A percentile compares a stretch with the other conserved stretches of the same genome.
Conservation (phyloP, 2,888 invertebrate species). For the Xylota sylvarum region DNA sequence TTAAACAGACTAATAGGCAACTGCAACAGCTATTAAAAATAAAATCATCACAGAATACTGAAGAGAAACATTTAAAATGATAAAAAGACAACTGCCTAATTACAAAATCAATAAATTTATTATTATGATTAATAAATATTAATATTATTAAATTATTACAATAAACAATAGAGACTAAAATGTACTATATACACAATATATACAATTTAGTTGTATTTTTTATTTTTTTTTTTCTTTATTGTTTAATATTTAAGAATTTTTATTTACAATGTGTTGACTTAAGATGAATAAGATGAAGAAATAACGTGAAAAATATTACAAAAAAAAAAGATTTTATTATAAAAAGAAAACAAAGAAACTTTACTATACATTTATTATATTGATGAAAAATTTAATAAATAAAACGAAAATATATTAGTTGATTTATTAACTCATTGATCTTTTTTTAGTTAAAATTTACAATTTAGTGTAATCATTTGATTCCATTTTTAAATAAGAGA, state of each 20-base stretch:
- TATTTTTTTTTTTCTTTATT: conserved; percentile 33
- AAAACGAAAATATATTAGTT: conserved; percentile 70
- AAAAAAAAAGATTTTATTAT: conserved; percentile 51
- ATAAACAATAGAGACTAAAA: conserved; percentile 68
- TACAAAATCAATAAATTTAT: conserved; percentile 48
- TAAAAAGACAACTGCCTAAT: conserved; percentile 48
- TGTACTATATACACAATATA: conserved; percentile 68
- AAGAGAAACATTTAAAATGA: conserved; percentile 12
- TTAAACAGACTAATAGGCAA: conserved; percentile 45
- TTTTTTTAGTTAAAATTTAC: not conserved
- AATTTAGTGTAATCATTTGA: too few species aligned
- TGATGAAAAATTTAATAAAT: conserved; percentile 64
- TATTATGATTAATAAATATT: conserved; percentile 44
- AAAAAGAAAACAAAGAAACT: conserved; percentile 42
- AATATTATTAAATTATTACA: conserved; percentile 58
- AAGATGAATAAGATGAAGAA: conserved; percentile 42
- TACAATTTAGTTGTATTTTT: conserved; percentile 57
- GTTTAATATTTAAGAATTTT: conserved; percentile 51
- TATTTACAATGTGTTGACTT: conserved; percentile 64
- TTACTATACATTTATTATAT: conserved; percentile 76
- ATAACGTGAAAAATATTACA: conserved; percentile 42
- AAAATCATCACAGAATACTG: conserved; percentile 26
- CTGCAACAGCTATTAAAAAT: conserved; percentile 30
- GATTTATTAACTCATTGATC: conserved; percentile 29
- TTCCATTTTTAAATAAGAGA: too few species aligned